A percentile compares a stretch with the other conserved stretches of the same genome.
Conservation (phyloP, 2,888 invertebrate species). For the Metopia argyrocephala region DNA sequence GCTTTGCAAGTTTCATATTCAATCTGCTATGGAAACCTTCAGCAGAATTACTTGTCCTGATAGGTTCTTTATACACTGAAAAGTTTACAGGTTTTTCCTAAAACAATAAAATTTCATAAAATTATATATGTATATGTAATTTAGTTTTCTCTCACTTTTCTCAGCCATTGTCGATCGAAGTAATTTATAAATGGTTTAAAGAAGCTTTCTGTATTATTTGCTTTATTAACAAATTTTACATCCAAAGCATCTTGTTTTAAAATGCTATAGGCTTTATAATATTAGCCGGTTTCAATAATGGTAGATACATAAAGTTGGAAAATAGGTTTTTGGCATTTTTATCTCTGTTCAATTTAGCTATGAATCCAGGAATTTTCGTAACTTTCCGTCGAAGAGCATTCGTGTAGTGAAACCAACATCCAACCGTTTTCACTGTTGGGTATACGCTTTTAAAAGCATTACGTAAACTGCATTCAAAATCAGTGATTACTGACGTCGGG, state of each 20-base stretch:
- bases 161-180: constrained; percentile 25
- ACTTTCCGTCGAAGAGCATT: neutral
- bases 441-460: constrained; percentile 24
- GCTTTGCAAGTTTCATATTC: neutral
- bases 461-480: neutral
- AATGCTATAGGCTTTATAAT: constrained; percentile 28
- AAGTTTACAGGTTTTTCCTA: neutral
- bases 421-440: constrained; percentile 20
- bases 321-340: neutral
- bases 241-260: constrained; percentile 9
- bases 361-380: constrained; percentile 30
- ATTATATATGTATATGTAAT: no score
- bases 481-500: neutral
- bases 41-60: neutral
- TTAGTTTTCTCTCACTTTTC: constrained; percentile 17
- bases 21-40: neutral
- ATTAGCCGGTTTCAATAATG: neutral
- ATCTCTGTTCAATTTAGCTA: neutral
- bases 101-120: neutral
- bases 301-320: neutral
- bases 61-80: neutral
- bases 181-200: constrained; percentile 44
- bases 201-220: constrained; percentile 31
- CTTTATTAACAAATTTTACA: constrained; percentile 25
- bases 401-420: constrained; percentile 12